Base-by-base conservation (phyloP, 2,113 vertebrate genomes). In the Leptodactylus fuscus region DNA sequence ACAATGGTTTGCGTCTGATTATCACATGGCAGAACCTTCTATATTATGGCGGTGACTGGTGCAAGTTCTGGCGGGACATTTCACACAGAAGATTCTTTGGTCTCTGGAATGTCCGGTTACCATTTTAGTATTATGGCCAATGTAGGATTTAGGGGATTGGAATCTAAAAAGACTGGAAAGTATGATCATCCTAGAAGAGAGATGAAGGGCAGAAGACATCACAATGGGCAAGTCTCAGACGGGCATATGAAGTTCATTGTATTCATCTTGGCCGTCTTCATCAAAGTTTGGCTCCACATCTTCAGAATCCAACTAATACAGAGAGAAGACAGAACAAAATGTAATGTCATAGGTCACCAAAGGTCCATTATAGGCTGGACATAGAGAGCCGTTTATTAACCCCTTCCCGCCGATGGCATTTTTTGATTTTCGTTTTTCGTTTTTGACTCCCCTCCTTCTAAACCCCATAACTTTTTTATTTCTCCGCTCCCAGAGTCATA, bases 221-320 rank as follows among this genome's bases (percentile, higher is more conserved):
- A 27, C 12, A 8, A 12, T 18, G 34, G 76, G 22, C 2, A 46
- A 32, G 62, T 85, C 34, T 95, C 91, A 99, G 75, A 99, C 97
- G 0, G 97, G 96, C 98, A 99, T 99, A 91, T 99, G 97, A 88
- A 99, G 95, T 91, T 99, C 98, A 0, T 99, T 98, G 93, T 99
- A 99, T 88, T 99, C 97, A 0, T 99, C 98, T 76, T 93, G 95
- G 44, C 98, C 98, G 0, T 99, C 97, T 88, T 99, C 98, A 0
- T 98, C 96, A 0, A 99, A 99, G 93, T 99, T 99, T 0, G 97
- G 98, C 29, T 96, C 95, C 0, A 96, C 96, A 41, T 99, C 97
- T 73, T 99, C 98, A 0, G 95, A 96, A 85, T 99, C 98, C 93
- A 99, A 65, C 98, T 99, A 91, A 85, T 70, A 70, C 29, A 20